Evolutionary conservation across 2,797 vertebrate genomes (phyloP), one percentile per base, ranked within the genome.

Genomic region (Neostethus bicornis): DNA sequence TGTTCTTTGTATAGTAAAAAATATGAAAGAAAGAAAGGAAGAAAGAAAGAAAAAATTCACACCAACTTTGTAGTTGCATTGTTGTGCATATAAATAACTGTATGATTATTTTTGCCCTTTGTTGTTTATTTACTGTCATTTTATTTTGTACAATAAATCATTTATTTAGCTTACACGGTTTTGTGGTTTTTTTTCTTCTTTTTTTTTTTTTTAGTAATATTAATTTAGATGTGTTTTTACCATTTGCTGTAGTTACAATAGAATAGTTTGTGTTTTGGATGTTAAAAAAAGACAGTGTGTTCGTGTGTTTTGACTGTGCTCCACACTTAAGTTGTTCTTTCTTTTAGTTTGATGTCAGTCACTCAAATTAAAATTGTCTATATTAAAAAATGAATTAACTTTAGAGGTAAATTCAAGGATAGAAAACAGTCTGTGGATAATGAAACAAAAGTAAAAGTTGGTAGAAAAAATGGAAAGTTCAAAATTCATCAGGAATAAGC

Each of bases 91-190:
- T 88, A 85, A 88, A 88, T 91, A 92, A 90, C 83, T 87, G 84
- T 87, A 90, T 87, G 83, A 83, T 90, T 91, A 85, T 88, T 90
- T 88, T 88, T 85, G 86, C 74, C 75, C 85, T 86, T 83, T 88
- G 80, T 80, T 77, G 89, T 91, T 90, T 89, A 85, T 91, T 92
- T 92, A 89, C 93, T 92, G 90, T 89, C 89, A 88, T 91, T 92
- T 91, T 88, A 90, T 91, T 93, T 94, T 94, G 92, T 95, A 95
- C 93, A 94, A 94, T 94, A 94, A 95, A 93, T 93, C 90, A 92
- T 93, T 92, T 93, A 92, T 94, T 92, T 92, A 93, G 93, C 92
- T 90, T 92, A 93, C 53, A 52, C 19, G 51, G 76, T 52, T n/a
- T 64, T 67, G 52, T 66, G 58, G 61, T 70, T 52, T 41, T 66